phyloP scores from a whole-genome alignment of 2,113 vertebrate genomes.

The Salminus brasiliensis region DNA sequence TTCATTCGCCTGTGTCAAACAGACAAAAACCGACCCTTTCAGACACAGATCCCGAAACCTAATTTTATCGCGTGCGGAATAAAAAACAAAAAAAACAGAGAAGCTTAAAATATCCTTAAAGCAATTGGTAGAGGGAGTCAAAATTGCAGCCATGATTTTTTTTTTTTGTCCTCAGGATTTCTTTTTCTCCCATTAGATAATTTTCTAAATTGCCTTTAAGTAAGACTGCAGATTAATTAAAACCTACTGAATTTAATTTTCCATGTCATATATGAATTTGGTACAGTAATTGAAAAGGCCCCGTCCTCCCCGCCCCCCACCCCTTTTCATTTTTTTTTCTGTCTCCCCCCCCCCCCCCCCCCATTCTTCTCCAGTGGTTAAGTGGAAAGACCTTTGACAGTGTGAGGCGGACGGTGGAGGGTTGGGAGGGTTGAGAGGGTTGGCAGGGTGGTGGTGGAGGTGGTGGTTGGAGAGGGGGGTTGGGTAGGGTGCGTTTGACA shows the following conservation, averaged over 20 bases:
- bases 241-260: slow-evolving; percentile 76
- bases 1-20: neutral
- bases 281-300: slow-evolving; percentile 71
- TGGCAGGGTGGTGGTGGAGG: no score
- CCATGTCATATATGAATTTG: slow-evolving; percentile 69
- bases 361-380: neutral
- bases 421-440: no score
- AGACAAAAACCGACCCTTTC: neutral
- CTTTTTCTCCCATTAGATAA: slow-evolving; percentile 60
- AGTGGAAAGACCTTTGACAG: slow-evolving; percentile 62
- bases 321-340: slow-evolving; percentile 58
- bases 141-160: slow-evolving; percentile 30
- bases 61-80: neutral
- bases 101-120: slow-evolving; percentile 14
- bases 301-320: neutral
- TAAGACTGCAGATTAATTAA: slow-evolving; percentile 81
- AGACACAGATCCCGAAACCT: neutral
- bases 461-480: no score
- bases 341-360: neutral
- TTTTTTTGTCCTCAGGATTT: slow-evolving; percentile 45
- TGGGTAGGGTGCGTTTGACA: neutral
- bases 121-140: neutral
- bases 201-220: slow-evolving; percentile 80
- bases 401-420: neutral
- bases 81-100: neutral